Evolutionary conservation across 2,888 invertebrate species (phyloP), one percentile per base, ranked within the genome.

Genomic region (Agonopterix heracliana): DNA sequence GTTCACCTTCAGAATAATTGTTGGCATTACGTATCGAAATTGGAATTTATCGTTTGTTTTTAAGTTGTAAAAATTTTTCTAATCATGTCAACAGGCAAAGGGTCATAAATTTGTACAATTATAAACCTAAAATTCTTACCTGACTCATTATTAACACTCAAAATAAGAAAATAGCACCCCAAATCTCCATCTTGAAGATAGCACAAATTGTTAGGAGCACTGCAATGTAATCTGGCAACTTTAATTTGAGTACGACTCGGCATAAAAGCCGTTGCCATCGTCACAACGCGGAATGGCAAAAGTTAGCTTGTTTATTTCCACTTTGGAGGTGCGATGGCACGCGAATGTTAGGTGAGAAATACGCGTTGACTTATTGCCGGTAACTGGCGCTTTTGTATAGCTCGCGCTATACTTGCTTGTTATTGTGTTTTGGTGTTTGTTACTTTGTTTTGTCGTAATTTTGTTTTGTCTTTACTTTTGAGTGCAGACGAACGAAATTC

Each of bases 251-350:
- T 62, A 61, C 60, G 61, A 60, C 59, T 62, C 64, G 66, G 68
- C 68, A 71, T 72, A 68, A 75, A 71, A 70, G 64, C 71, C 61
- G 67, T 60, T 57, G 54, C 61, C 55, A 51, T 55, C 61, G 56
- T 53, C 67, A 68, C 68, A 71, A 72, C 74, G 71, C 64, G 67
- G 63, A 78, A 81, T 78, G 74, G 76, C 68, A 66, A 78, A 81
- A 81, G 79, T 81, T 80, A 66, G 68, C 76, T 77, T 81, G 81
- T 81, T 81, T 81, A 77, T 81, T 71, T 68, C 71, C 72, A 74
- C 71, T 75, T 71, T 66, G 64, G 69, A 71, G 71, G 70, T 71
- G 66, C 60, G 63, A 68, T 66, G 63, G 71, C 67, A 72, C 71
- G 72, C 73, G 70, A 70, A 73, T 67, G 68, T 64, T 66, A 72